A percentile compares a stretch with the other conserved stretches of the same genome.
Conservation (phyloP, 2,888 invertebrate genomes). For the Drosophila meridiana region DNA sequence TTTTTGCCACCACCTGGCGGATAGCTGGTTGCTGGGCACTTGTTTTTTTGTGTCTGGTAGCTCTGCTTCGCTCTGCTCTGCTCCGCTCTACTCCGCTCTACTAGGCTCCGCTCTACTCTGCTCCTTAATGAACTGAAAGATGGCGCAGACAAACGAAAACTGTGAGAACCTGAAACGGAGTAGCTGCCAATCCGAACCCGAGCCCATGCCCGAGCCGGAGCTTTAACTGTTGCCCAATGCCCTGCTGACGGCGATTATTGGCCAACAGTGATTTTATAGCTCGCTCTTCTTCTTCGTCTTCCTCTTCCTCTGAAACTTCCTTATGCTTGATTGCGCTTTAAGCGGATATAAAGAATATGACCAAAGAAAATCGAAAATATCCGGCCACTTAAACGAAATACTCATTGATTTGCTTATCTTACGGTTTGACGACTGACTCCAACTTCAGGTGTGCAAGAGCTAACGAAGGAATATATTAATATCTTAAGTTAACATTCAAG, state of each 20-base stretch:
- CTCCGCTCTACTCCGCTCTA: neutral
- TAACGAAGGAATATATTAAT: neutral
- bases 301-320: slow-evolving; percentile 19
- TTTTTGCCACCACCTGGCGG: slow-evolving; percentile 7
- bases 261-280: slow-evolving; percentile 47
- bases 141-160: slow-evolving; percentile 49
- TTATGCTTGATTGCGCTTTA: slow-evolving; percentile 49
- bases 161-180: slow-evolving; percentile 51
- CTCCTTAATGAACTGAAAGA: slow-evolving; percentile 50
- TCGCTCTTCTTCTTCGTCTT: slow-evolving; percentile 18
- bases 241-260: slow-evolving; percentile 52
- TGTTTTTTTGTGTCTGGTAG: neutral
- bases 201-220: slow-evolving; percentile 12
- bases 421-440: neutral
- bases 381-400: slow-evolving; percentile 44
- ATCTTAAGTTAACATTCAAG: neutral
- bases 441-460: neutral
- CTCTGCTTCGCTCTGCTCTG: neutral
- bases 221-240: slow-evolving; percentile 22
- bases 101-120: neutral
- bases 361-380: slow-evolving; percentile 68
- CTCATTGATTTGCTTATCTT: slow-evolving; percentile 2
- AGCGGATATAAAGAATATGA: slow-evolving; percentile 67
- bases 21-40: neutral
- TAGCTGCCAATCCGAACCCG: slow-evolving; percentile 13